Percentiles rank a stretch among this genome's conserved stretches.
Conservation (phyloP, 2,888 invertebrate species). For the Hetaerina titia region DNA sequence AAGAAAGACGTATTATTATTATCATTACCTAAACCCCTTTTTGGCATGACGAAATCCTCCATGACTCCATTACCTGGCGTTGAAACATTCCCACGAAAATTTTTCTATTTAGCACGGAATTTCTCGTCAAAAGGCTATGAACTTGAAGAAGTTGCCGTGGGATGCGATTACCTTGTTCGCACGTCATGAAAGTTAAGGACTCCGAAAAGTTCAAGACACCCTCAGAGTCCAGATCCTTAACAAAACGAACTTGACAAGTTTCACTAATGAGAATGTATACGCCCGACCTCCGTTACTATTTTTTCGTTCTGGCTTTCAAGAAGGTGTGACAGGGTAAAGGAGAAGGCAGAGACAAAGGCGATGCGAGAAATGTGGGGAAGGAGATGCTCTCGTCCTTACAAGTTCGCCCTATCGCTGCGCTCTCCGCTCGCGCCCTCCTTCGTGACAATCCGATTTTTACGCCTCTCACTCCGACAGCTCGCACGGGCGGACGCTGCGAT, state of each 20-base stretch:
- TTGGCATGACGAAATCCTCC: not conserved
- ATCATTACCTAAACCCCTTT: not conserved
- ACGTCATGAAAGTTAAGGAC: conserved; percentile 7
- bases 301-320: not conserved
- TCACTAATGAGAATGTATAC: conserved; percentile 44
- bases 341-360: not conserved
- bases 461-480: conserved; percentile 37
- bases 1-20: too few relatives aligned
- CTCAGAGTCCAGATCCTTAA: conserved; percentile 19
- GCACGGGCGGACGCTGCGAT: not conserved
- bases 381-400: not conserved
- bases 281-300: not conserved
- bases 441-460: conserved; percentile 58
- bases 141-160: not conserved
- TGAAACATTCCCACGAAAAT: not conserved
- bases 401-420: not conserved
- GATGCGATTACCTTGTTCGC: conserved; percentile 22
- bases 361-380: not conserved
- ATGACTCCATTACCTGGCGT: not conserved
- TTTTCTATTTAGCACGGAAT: not conserved
- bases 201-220: conserved; percentile 30
- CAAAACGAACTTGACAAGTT: conserved; percentile 3
- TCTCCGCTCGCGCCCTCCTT: not conserved
- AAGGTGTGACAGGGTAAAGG: conserved; percentile 28
- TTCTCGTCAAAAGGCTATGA: not conserved